phyloP scores from a whole-genome alignment of 2,888 invertebrate species.

The Geotrupes spiniger region DNA sequence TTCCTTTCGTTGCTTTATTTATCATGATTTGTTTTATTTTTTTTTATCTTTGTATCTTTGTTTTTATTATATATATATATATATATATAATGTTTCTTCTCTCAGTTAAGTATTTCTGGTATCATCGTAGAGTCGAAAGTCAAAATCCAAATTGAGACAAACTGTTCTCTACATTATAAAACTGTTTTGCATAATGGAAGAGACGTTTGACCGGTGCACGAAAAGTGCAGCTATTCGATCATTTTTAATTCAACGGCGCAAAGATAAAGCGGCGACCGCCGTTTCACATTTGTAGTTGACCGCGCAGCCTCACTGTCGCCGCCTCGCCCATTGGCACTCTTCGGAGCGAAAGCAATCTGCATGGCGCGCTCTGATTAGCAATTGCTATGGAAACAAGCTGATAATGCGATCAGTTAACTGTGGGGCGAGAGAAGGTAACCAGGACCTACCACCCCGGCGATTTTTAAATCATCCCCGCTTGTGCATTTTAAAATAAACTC shows the following conservation, averaged over 20 bases:
- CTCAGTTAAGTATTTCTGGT: no score
- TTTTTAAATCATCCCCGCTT: conserved; percentile 50
- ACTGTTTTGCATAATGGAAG: conserved; percentile 26
- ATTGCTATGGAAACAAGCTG: conserved; percentile 60
- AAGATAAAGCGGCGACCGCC: conserved; percentile 10
- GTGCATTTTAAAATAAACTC: conserved; percentile 46
- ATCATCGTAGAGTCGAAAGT: no score
- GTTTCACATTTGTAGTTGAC: conserved; percentile 9
- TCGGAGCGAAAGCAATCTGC: conserved; percentile 47
- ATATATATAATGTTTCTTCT: no score
- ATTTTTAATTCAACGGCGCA: conserved; percentile 26
- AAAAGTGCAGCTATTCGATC: conserved; percentile 24
- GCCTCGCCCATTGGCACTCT: conserved; percentile 44
- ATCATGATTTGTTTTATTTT: no score
- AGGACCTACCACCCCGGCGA: conserved; percentile 47
- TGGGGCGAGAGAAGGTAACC: conserved; percentile 27
- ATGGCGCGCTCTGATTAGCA: conserved; percentile 56
- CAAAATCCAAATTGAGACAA: no score
- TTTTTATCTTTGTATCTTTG: no score
- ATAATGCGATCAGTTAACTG: conserved; percentile 54
- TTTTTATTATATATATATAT: no score
- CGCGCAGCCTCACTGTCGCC: conserved; percentile 35
- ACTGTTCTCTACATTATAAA: not conserved
- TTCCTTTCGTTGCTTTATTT: no score
- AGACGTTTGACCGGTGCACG: conserved; percentile 25